Percentiles rank a stretch among this genome's conserved stretches.
phyloP scores from a whole-genome alignment of 2,113 vertebrate genomes.

The Eubucco bourcierii region DNA sequence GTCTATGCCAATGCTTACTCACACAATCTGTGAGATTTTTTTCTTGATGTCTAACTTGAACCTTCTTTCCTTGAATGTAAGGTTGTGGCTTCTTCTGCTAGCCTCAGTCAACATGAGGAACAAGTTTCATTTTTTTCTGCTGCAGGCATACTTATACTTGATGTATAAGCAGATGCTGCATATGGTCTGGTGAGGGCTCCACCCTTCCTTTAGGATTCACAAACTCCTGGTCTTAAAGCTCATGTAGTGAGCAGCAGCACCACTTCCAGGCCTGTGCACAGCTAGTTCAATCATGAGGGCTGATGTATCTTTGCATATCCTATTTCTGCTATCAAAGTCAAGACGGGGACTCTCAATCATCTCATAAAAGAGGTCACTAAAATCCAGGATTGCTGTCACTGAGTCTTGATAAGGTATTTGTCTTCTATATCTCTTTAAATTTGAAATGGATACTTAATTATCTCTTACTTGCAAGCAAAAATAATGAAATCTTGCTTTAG shows the following conservation, averaged over 20 bases:
- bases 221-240: neutral
- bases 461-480: neutral
- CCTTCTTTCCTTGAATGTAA: neutral
- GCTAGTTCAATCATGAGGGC: neutral
- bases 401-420: neutral
- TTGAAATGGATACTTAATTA: neutral
- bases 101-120: neutral
- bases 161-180: neutral
- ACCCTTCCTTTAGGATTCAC: neutral
- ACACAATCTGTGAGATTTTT: neutral
- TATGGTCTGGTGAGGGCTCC: neutral
- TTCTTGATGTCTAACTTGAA: neutral
- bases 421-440: neutral
- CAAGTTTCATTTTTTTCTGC: neutral
- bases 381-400: neutral
- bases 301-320: neutral
- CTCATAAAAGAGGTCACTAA: neutral
- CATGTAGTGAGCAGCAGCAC: neutral
- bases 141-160: neutral
- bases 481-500: neutral
- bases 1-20: conserved; percentile 28
- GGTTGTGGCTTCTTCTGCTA: neutral
- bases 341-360: neutral
- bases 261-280: neutral
- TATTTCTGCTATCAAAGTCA: neutral